A percentile compares a stretch with the other conserved stretches of the same genome.
Conservation (phyloP, 1,140 invertebrate genomes). For the Daktulosphaira vitifoliae region DNA sequence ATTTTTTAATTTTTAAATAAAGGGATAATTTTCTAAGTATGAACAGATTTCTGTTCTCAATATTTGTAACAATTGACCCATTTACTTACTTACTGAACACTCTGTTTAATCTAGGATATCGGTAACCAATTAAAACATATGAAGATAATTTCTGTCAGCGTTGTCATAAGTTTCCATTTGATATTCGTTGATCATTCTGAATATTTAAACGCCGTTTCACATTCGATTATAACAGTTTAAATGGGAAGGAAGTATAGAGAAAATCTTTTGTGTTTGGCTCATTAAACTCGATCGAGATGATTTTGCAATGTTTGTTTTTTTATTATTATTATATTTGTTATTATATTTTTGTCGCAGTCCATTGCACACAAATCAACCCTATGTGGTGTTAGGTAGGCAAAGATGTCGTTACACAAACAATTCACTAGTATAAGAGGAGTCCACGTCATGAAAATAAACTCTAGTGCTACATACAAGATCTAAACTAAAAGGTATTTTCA, state of each 20-base stretch:
- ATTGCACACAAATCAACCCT: slow-evolving; percentile 22
- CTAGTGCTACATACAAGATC: too few species aligned
- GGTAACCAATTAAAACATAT: too few species aligned
- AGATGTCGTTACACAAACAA: neutral
- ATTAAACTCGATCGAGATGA: slow-evolving; percentile 10
- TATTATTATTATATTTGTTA: slow-evolving; percentile 13
- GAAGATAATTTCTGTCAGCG: too few species aligned
- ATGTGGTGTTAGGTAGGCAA: neutral
- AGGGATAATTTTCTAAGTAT: too few species aligned
- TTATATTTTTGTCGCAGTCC: slow-evolving; percentile 17
- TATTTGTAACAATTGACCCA: too few species aligned
- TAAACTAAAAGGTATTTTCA: too few species aligned
- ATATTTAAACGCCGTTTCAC: neutral
- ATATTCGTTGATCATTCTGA: too few species aligned
- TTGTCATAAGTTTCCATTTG: too few species aligned
- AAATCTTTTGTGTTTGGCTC: slow-evolving; percentile 17
- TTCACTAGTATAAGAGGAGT: neutral
- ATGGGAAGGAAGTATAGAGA: neutral
- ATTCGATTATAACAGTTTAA: neutral
- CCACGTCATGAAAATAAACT: neutral
- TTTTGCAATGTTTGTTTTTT: slow-evolving; percentile 9
- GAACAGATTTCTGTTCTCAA: too few species aligned
- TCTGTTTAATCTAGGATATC: too few species aligned
- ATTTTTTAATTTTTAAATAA: too few species aligned
- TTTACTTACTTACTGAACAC: too few species aligned